Base-by-base conservation (phyloP, 2,113 vertebrate genomes). In the Seriola rivoliana region DNA sequence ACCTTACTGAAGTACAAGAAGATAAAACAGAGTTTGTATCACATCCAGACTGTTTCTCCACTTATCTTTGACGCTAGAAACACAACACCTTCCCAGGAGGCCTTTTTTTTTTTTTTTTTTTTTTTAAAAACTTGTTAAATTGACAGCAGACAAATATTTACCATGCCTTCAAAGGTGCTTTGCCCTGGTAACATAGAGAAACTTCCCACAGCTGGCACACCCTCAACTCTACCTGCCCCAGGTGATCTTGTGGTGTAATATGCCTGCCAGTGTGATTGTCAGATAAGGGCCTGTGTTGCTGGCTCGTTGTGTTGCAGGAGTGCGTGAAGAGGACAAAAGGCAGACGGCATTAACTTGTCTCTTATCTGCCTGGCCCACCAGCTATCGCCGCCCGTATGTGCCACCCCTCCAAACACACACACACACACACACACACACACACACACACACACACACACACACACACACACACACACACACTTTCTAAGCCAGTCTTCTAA, bases 301-400 rank as follows among this genome's bases (percentile, higher is more conserved):
- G 81, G 76, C 82, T 92, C 52, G 75, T 89, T 90, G 87, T 91
- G 88, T 87, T 90, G 80, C 89, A 86, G 86, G 85, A 62, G 78
- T 89, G 91, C 84, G 85, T 94, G 93, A 93, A 89, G 78, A 93
- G 90, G 91, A 93, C 91, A 94, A 94, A 93, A 93, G 92, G 85
- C 90, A 93, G 92, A 94, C 90, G 0, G 88, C 89, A 80, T 93
- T 92, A 91, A 86, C 90, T 92, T 69, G 81, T 84, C 84, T 89
- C 91, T 94, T 94, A 94, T 94, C 94, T 92, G 71, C 57, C 12
- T 32, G 63, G 73, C 75, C 75, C 80, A 84, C 87, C 66, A 57
- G 57, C 85, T 88, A 75, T 90, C 88, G 50, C 80, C 58, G 38
- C 90, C 87, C 78, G 19, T 75, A 79, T 90, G 85, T 65, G 79